Base-by-base conservation (phyloP, 2,797 vertebrate genomes). In the Hapalemur alaotrensis region DNA sequence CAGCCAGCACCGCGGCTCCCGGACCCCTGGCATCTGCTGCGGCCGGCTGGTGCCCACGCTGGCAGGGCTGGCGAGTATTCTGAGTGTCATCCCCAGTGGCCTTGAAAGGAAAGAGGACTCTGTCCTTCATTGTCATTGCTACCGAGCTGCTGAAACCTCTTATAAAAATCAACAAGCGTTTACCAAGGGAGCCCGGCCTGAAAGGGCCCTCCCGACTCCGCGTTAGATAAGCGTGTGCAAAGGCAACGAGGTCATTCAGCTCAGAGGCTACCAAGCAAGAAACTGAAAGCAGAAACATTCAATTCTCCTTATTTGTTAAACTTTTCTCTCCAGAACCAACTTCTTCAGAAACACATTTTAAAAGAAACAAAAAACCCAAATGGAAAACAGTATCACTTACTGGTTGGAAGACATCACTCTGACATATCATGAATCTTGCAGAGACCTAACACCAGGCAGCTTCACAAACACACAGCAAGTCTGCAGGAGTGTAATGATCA, bases 391-490 rank as follows among this genome's bases (percentile, higher is more conserved):
- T 46, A 54, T 81, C 92, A 52, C 79, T 89, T 76, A 93, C n/a
- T 83, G 80, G 96, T 89, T 4, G 93, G 95, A 98, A 95, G 81
- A 97, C 85, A 93, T 91, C 80, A 91, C 84, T 86, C 63, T 59
- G 86, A 97, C 69, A 69, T 0, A 92, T n/a, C 35, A 28, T 84
- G 94, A 96, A 95, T 52, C 96, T 93, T 54, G 95, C 95, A 76
- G 91, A 97, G 75, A 89, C 82, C 95, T 97, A 93, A 97, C 95
- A 93, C 78, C 93, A 97, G 97, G 96, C 89, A 97, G 97, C 89
- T 96, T 98, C 98, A 98, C 98, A 95, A 97, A 97, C 96, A 98
- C 93, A 81, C 75, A 93, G 85, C 81, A 32, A 91, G 89, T 79
- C 87, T 93, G 97, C 65, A 20, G 79, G 91, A 96, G 89, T 91